phyloP scores from a whole-genome alignment of 1,140 invertebrate species.

The Saccostrea cuccullata region DNA sequence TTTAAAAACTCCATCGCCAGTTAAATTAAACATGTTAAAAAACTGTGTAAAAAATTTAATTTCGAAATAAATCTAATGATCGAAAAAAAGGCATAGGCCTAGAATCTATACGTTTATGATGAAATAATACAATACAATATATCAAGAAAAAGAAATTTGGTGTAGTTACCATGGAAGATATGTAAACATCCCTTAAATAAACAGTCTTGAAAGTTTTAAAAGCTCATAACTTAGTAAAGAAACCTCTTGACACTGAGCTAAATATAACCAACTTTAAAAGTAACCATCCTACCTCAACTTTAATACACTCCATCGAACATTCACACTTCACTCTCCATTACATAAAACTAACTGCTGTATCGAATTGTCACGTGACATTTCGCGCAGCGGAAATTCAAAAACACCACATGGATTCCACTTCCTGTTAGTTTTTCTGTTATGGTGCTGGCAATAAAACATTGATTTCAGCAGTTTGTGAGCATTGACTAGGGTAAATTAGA shows the following conservation, averaged over 20 bases:
- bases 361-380: conserved; percentile 11
- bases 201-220: neutral
- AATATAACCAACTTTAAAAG: neutral
- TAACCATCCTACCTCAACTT: neutral
- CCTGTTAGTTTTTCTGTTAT: neutral
- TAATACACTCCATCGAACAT: neutral
- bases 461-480: neutral
- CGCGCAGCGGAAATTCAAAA: conserved; percentile 40
- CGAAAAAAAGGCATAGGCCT: neutral
- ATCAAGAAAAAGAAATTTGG: neutral
- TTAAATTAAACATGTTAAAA: neutral
- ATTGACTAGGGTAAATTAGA: neutral
- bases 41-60: neutral
- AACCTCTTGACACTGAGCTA: neutral
- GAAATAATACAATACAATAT: neutral
- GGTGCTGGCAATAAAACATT: neutral
- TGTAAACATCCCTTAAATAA: neutral
- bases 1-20: neutral
- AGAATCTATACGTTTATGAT: neutral
- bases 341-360: neutral
- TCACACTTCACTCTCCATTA: neutral
- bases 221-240: neutral
- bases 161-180: conserved; percentile 8
- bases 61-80: neutral
- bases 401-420: conserved; percentile 29